phyloP scores from a whole-genome alignment of 1,140 invertebrate genomes.

The Hormaphis cornu region DNA sequence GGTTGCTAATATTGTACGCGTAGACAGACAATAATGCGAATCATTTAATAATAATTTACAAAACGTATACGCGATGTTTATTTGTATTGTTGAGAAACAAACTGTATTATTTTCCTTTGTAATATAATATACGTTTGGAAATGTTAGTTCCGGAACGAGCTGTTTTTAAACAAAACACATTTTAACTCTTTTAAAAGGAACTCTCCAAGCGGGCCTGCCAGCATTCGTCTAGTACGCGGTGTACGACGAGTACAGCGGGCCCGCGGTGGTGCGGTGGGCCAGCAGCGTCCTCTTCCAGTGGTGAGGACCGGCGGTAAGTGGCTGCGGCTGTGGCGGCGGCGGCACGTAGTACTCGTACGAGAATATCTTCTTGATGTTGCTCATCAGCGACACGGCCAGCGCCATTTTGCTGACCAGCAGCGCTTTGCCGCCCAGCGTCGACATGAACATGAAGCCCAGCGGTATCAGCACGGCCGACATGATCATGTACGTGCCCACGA shows the following conservation, averaged over 20 bases:
- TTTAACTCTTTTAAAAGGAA: too few relatives aligned
- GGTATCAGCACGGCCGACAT: conserved; percentile 39
- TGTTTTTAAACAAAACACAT: too few relatives aligned
- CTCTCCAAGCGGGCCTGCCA: too few relatives aligned
- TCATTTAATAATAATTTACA: too few relatives aligned
- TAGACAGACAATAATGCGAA: too few relatives aligned
- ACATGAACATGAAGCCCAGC: conserved; percentile 42
- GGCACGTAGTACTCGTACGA: conserved; percentile 24
- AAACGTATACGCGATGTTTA: too few relatives aligned
- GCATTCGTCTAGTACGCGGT: neutral
- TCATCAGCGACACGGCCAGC: conserved; percentile 37
- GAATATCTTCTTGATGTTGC: conserved; percentile 36
- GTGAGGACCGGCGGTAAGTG: neutral
- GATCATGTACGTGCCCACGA: conserved; percentile 40
- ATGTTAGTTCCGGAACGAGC: too few relatives aligned
- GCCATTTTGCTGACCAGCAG: conserved; percentile 40
- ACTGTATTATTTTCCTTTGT: too few relatives aligned
- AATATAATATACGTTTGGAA: too few relatives aligned
- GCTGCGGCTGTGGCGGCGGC: neutral
- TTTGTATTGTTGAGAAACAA: too few relatives aligned
- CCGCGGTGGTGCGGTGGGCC: neutral
- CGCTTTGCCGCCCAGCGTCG: conserved; percentile 40
- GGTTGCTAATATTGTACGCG: too few relatives aligned
- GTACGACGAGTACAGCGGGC: conserved; percentile 1
- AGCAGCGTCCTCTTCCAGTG: conserved; percentile 14